Base-by-base conservation (phyloP, 1,140 invertebrate genomes). In the Gerris buenoi region DNA sequence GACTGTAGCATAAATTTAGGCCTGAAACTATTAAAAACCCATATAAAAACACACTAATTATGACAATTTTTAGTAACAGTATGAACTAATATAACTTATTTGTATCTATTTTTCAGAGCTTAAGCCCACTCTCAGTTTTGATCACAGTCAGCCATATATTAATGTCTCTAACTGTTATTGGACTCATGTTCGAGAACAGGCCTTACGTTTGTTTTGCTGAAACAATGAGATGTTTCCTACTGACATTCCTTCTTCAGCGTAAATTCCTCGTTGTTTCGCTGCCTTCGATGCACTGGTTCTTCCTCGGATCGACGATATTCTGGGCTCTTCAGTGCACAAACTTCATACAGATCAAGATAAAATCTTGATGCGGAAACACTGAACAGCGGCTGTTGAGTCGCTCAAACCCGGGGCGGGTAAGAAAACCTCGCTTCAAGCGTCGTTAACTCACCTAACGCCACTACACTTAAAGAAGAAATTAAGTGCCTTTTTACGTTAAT, bases 151-250 rank as follows among this genome's bases (percentile, higher is more conserved):
- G 80, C 25, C 88, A 88, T 75, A 83, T 88, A 60, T 77, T 88
- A 14, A 79, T 81, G 1, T 84, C 85, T 0, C 72, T 89, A 10
- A 86, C 83, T 1, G 78, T 83, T 1, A 87, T 90, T 57, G 87
- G 88, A 23, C 80, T 88, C 78, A 70, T 88, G 14, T 85, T 88
- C 69, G 86, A 88, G 61, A 79, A 81, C 63, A 78, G 78, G 18
- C 76, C 79, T 15, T 77, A 81, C 62, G 80, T 80, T 1, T 75
- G 78, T 0, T 63, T 81, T 1, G 70, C 83, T 13, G 85, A 87
- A 74, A 74, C 84, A 0, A 29, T 79, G 0, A 77, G 85, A 0
- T 86, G 85, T 69, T 75, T 79, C 5, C 72, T 77, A 0, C 73
- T 83, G 2, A 76, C 79, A 25, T 25, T 65, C 1, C 28, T 67